Conservation (phyloP, 2,797 vertebrate species). For the Acipenser ruthenus region DNA sequence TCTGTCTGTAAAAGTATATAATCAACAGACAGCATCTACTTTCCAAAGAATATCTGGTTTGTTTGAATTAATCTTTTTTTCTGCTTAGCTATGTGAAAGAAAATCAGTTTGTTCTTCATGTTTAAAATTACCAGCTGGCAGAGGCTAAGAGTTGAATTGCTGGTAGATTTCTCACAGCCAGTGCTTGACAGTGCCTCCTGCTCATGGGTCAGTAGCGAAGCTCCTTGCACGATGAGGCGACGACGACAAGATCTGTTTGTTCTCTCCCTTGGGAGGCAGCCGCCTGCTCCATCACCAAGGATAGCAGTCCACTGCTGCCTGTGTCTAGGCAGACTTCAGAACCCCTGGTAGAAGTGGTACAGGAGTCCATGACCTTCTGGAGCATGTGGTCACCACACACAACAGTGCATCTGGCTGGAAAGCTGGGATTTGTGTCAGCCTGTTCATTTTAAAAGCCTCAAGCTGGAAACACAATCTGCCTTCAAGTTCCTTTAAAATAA, state of each 20-base stretch:
- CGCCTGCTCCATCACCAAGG: background rate
- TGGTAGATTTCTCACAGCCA: conserved; percentile 2
- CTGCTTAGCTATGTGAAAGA: conserved; percentile 1
- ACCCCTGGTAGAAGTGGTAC: background rate
- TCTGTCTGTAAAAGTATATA: background rate
- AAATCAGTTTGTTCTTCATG: background rate
- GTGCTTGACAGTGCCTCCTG: background rate
- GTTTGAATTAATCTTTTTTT: background rate
- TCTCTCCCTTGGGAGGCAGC: background rate
- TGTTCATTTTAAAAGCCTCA: no score
- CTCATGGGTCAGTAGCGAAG: background rate
- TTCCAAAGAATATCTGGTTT: background rate
- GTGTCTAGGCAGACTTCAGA: background rate
- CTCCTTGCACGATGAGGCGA: background rate
- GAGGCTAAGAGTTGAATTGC: background rate
- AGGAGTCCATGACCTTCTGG: conserved; percentile 1
- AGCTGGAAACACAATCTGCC: no score
- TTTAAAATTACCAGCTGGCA: conserved; percentile 1
- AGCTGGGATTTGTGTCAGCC: no score
- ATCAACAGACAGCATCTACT: background rate
- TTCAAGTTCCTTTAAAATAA: no score
- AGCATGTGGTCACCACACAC: background rate
- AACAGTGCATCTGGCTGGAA: background rate
- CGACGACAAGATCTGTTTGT: background rate
- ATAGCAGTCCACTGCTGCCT: background rate